phyloP scores from a whole-genome alignment of 37 sponge, comb jelly and placozoan species.

The Tethya wilhelma region DNA sequence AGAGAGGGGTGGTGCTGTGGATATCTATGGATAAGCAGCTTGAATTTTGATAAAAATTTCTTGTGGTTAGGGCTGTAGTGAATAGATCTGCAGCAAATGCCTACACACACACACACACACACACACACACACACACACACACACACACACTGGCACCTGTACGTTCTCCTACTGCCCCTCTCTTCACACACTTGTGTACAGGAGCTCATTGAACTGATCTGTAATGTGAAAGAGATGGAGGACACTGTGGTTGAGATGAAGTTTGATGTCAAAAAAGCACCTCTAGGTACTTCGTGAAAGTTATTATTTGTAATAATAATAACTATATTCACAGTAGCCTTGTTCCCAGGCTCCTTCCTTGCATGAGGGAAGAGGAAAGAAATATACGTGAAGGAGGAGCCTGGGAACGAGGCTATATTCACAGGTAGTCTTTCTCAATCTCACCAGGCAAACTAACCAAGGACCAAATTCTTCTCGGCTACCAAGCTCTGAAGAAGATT shows the following conservation, averaged over 20 bases:
- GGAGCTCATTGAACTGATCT: conserved; percentile 88
- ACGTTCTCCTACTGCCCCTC: background rate
- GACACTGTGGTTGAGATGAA: conserved; percentile 91
- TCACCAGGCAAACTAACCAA: conserved; percentile 86
- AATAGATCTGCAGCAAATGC: no score
- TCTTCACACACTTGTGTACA: background rate
- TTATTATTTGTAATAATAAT: no score
- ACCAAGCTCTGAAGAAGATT: conserved; percentile 86
- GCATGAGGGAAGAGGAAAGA: no score
- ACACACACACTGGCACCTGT: background rate
- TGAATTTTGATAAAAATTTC: no score
- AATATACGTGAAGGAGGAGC: no score
- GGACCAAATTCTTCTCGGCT: conserved; percentile 90
- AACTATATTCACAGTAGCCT: no score
- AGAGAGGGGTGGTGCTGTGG: no score
- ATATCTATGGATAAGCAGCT: no score
- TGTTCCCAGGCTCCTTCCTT: no score
- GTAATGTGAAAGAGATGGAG: conserved; percentile 89
- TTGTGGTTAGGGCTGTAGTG: no score
- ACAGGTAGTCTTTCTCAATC: background rate
- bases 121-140: background rate
- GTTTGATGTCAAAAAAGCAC: conserved; percentile 92
- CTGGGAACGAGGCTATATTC: no score
- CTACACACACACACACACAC: background rate
- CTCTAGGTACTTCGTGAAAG: no score